Base-by-base conservation (phyloP, 2,888 invertebrate genomes). In the Cetonia aurata region DNA sequence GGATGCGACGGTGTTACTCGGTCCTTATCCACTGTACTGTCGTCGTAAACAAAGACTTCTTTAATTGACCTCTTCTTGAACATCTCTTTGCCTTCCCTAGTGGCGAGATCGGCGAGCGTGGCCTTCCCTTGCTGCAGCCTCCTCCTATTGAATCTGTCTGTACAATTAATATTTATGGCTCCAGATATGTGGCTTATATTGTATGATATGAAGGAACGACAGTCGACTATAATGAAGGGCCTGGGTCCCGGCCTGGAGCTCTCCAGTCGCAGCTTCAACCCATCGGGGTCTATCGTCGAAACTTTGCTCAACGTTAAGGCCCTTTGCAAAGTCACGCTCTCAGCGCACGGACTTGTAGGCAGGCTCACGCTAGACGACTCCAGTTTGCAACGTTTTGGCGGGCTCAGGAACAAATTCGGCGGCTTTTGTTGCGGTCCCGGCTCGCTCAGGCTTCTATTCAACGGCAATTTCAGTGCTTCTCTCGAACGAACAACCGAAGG, bases 21-120 rank as follows among this genome's bases (percentile, higher is more conserved):
- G 59, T 89, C 89, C 75, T 90, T 84, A 78, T 91, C 91, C 70
- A 85, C 85, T 48, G 91, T 90, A 71, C 88, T 86, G 73, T 92
- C 92, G 80, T 92, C 92, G 79, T 92, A 92, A 59, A 92, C 87
- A 65, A 92, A 87, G 69, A 92, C 89, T 79, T 91, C 90, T 75
- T 86, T 86, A 76, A 86, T 87, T 68, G 84, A 79, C 68, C 88
- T 83, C 73, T 87, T 86, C 79, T 87, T 86, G 69, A 90, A 85
- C 60, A 88, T 80, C 75, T 90, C 90, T 80, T 91, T 91, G 71
- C 89, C 89, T 74, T 90, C 90, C 62, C 88, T 84, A 6, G 89
- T 88, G 33, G 91, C 89, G 73, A 92, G 83, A 81, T 92, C 92
- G 62, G 90, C 88, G 19, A 92, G 82, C 2, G 87, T 87, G 9